These are phyloP conservation scores for Arrhopalites spinosus DNA, from an alignment of 2,888 invertebrate species.

Conservation along the genomic window DNA sequence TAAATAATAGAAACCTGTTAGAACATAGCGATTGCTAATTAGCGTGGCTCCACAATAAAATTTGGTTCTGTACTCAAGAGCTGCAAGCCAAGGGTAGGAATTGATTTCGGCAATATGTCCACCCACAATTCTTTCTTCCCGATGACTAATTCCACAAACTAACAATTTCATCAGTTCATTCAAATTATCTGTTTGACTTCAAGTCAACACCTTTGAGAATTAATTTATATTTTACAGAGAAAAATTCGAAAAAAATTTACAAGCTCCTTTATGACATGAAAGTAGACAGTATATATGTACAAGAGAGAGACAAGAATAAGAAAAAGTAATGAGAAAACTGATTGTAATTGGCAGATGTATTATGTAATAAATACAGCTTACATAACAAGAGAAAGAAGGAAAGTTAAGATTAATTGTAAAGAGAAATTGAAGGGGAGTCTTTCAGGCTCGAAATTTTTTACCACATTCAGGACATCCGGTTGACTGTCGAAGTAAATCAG, in stretches of 20 bases:
- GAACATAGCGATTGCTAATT: constrained; percentile 62
- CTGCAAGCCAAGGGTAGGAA: constrained; percentile 89
- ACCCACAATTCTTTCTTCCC: constrained; percentile 80
- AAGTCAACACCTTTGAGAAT: background rate
- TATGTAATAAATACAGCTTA: no score
- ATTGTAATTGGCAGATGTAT: no score
- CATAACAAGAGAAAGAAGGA: constrained; percentile 2
- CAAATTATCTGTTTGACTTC: background rate
- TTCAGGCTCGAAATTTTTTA: constrained; percentile 40
- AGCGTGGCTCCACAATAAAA: constrained; percentile 74
- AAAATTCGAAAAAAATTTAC: no score
- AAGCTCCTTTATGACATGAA: background rate
- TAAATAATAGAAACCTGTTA: constrained; percentile 60
- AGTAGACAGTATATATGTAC: background rate
- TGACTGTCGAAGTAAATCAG: constrained; percentile 54
- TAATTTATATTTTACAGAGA: no score
- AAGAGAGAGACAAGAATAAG: background rate
- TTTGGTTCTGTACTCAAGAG: constrained; percentile 81
- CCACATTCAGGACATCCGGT: constrained; percentile 55
- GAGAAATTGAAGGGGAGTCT: constrained; percentile 14
- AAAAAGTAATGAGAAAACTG: no score
- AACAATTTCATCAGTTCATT: constrained; percentile 45
- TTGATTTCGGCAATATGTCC: constrained; percentile 74
- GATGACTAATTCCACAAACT: constrained; percentile 84
- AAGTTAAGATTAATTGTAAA: background rate